These are phyloP conservation scores for Dipus sagitta DNA, from an alignment of 2,797 vertebrate species.

Conservation along the genomic window DNA sequence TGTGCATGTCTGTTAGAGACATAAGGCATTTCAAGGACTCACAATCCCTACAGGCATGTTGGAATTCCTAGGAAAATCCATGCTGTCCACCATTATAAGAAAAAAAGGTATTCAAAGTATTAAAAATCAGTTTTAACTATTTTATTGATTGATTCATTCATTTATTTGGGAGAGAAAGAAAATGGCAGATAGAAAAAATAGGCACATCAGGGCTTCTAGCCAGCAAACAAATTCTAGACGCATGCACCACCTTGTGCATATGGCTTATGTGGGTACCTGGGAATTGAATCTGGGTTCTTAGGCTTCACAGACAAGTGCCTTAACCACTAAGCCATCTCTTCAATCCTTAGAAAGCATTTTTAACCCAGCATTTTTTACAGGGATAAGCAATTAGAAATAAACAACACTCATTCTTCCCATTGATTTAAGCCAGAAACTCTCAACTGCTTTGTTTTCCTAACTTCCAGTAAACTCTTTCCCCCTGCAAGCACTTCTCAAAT, in stretches of 20 bases:
- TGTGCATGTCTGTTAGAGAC: neutral
- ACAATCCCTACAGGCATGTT: neutral
- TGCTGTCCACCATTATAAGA: neutral
- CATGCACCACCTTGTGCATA: too few species aligned
- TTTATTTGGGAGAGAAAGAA: too few species aligned
- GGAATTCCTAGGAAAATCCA: neutral
- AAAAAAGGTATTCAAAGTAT: slow-evolving; percentile 34
- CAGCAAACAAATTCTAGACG: too few species aligned
- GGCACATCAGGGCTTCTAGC: too few species aligned
- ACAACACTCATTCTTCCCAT: neutral
- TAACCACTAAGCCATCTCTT: too few species aligned
- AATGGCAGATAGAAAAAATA: too few species aligned
- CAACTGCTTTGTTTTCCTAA: neutral
- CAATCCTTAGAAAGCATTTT: neutral
- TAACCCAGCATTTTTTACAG: neutral
- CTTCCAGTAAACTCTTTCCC: neutral
- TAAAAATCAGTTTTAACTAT: neutral
- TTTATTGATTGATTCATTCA: too few species aligned
- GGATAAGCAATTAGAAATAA: neutral
- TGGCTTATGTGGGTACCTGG: too few species aligned
- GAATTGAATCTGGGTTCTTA: too few species aligned
- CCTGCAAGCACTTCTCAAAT: neutral
- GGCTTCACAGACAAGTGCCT: too few species aligned
- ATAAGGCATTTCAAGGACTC: neutral
- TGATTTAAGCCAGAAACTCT: neutral